Conservation (phyloP, 1,140 invertebrate species). For the Metopolophium dirhodum region DNA sequence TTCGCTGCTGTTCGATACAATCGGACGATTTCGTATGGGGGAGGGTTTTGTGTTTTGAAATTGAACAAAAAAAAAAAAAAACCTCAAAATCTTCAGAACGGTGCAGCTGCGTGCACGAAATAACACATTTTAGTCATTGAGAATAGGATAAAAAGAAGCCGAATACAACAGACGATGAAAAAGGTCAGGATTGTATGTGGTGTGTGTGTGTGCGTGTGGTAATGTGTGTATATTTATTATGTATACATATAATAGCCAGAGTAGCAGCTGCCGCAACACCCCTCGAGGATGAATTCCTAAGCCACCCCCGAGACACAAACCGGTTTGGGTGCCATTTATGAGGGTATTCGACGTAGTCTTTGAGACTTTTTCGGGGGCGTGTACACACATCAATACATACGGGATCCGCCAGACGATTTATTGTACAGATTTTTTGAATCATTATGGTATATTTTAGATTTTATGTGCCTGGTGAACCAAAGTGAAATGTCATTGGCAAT, state of each 20-base stretch:
- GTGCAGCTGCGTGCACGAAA: constrained; percentile 27
- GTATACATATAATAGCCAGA: constrained; percentile 37
- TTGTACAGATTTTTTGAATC: constrained; percentile 31
- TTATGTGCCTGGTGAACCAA: neutral
- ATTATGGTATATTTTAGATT: neutral
- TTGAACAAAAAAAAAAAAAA: neutral
- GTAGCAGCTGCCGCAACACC: constrained; percentile 45
- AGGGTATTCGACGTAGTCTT: neutral
- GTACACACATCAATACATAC: neutral
- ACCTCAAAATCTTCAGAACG: neutral
- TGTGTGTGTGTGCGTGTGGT: neutral
- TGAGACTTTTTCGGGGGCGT: constrained; percentile 10
- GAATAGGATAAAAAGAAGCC: constrained; percentile 42
- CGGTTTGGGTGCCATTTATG: constrained; percentile 42
- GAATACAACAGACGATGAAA: constrained; percentile 26
- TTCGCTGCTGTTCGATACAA: neutral
- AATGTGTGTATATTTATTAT: neutral
- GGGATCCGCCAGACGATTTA: neutral
- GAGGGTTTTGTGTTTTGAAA: neutral
- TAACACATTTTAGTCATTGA: constrained; percentile 20
- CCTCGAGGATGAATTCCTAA: constrained; percentile 45
- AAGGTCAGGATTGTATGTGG: constrained; percentile 35
- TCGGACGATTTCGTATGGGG: neutral
- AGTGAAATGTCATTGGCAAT: constrained; percentile 16
- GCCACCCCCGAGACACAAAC: constrained; percentile 38